phyloP scores from a whole-genome alignment of 2,888 invertebrate species.

The Lepeophtheirus nordmannii region DNA sequence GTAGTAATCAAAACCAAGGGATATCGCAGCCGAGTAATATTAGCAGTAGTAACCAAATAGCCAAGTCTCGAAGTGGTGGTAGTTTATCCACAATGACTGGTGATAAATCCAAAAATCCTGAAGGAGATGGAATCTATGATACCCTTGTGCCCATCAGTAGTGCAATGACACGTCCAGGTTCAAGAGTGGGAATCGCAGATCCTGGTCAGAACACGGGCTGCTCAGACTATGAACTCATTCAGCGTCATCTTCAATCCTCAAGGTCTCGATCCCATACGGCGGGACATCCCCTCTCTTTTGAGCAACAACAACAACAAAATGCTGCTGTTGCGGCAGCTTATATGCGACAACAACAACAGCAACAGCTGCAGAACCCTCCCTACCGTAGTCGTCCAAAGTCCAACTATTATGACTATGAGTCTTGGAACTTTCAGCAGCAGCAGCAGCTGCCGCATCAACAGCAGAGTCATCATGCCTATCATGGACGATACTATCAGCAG shows the following conservation, averaged over 20 bases:
- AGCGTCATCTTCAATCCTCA: constrained; percentile 43
- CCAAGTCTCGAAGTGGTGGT: no score
- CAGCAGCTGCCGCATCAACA: constrained; percentile 1
- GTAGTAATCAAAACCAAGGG: no score
- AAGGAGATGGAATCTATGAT: no score
- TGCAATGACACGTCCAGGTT: constrained; percentile 39
- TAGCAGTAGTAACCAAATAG: no score
- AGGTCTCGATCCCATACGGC: constrained; percentile 27
- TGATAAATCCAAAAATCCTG: no score
- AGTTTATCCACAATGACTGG: no score
- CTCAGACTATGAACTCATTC: constrained; percentile 69
- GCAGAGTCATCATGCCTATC: neutral
- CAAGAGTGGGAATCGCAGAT: constrained; percentile 41
- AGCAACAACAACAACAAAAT: constrained; percentile 20
- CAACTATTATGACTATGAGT: constrained; percentile 67
- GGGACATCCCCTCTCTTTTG: constrained; percentile 28
- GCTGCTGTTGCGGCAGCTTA: no score
- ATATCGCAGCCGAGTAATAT: no score
- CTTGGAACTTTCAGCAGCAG: constrained; percentile 24
- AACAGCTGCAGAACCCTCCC: constrained; percentile 42
- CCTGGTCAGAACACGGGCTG: constrained; percentile 50
- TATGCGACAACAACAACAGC: constrained; percentile 43
- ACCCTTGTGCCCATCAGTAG: constrained; percentile 30
- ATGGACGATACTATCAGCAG: neutral
- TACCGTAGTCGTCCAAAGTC: constrained; percentile 49